Base-by-base conservation (phyloP, 2,888 invertebrate species). In the Argyra leucocephala region DNA sequence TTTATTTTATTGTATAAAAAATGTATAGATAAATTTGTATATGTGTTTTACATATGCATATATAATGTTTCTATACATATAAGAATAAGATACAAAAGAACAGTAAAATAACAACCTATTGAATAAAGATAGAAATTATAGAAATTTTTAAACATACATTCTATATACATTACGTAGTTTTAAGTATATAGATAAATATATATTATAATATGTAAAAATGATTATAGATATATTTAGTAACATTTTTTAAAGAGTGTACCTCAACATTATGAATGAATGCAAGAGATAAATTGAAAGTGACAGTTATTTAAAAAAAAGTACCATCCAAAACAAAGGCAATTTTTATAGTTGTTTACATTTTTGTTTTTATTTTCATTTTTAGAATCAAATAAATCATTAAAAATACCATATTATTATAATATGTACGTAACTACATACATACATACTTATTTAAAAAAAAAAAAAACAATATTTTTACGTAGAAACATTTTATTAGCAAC, bases 401-500 rank as follows among this genome's bases (percentile, higher is more conserved):
- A n/a, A n/a, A n/a, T n/a, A n/a, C n/a, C n/a, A n/a, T n/a, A n/a
- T n/a, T 26, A 26, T 26, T 6, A 6, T 26, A 26, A 26, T 26
- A 26, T 26, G 26, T 26, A 26, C n/a, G n/a, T n/a, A n/a, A n/a
- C n/a, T n/a, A n/a, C 26, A 26, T 26, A 9, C 26, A 26, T 26
- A 26, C 26, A 26, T 26, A 26, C 26, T 4, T 26, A 26, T 26
- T 6, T 26, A 26, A 26, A 26, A 26, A 6, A 9, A 9, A 37
- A 37, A 37, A 9, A 37, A 12, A 37, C 12, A 37, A 48, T 48
- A 48, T 26, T 31, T 31, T 31, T 48, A 48, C n/a, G 15, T 48
- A 48, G 48, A n/a, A 48, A 48, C 48, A 48, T 48, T 48, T 48
- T 48, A 48, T 48, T 48, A 48, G 48, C 48, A 48, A 48, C 48